Conservation (phyloP, 2,888 invertebrate genomes). For the Dynastes tityus region DNA sequence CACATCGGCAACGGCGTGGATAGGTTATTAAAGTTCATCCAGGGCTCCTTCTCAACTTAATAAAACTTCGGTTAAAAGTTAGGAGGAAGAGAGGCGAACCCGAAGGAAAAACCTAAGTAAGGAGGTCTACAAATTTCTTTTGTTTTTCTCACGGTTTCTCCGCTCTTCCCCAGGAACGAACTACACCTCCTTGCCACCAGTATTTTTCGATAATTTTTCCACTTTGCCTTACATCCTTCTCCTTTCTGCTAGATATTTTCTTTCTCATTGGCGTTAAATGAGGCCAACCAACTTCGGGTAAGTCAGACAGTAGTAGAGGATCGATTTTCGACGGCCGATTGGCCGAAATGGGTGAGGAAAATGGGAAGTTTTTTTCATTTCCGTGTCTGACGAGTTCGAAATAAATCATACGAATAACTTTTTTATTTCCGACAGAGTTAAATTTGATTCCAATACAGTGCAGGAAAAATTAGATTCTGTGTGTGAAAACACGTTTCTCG, state of each 20-base stretch:
- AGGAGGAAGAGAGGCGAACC: too few relatives aligned
- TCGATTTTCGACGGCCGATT: constrained; percentile 21
- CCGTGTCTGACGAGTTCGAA: background rate
- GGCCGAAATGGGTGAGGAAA: constrained; percentile 4
- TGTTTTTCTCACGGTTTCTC: constrained; percentile 6
- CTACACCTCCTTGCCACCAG: background rate
- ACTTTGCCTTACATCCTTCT: background rate
- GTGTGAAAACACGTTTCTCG: too few relatives aligned
- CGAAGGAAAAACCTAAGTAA: background rate
- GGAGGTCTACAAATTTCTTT: constrained; percentile 24
- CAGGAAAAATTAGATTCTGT: background rate
- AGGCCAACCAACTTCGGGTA: background rate
- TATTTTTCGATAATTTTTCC: constrained; percentile 11
- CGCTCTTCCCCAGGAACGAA: background rate
- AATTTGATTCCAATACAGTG: background rate
- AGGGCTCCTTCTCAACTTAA: constrained; percentile 8
- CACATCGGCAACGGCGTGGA: background rate
- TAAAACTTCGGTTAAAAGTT: constrained; percentile 27
- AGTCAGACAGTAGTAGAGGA: constrained; percentile 3
- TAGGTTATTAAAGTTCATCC: constrained; percentile 9
- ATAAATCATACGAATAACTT: background rate
- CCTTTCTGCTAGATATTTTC: constrained; percentile 12
- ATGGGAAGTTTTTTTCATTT: constrained; percentile 27
- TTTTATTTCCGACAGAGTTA: background rate
- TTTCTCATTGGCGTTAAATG: constrained; percentile 9